Evolutionary conservation across 92 coral and sea anemone species (phyloP), one percentile per base, ranked within the genome.

Genomic region (Scolanthus callimorphus): DNA sequence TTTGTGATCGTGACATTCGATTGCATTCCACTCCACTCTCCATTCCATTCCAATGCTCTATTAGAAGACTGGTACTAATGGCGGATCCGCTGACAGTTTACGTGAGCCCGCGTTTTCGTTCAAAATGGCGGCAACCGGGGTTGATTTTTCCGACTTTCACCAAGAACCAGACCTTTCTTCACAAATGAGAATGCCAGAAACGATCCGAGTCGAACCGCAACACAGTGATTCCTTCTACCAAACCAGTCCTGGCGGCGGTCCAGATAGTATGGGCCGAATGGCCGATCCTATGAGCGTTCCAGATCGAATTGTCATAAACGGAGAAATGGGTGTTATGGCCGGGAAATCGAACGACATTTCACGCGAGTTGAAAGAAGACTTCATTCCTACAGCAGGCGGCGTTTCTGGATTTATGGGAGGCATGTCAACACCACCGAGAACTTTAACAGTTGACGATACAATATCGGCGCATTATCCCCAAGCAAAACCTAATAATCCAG

Each of bases 361-460:
- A 19, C 71, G 85, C 21, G 89, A 70, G 20, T 48, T 84, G 37
- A 73, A 69, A 61, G 91, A 76, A 25, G 82, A 83, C 21, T 58
- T 83, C 27, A 80, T 84, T 34, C 41, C 41, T 34, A 34, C 41
- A 15, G 15, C 15, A 34, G 15, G 15, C 15, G 15, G 8, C 41
- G n/a, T n/a, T 31, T 74, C 60, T 13, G 62, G 70, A 27, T 79
- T 80, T 38, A 67, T 80, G 82, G 90, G 98, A 21, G 85, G 90
- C 27, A 92, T 92, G 98, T 51, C 60, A 12, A 92, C 98, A 29
- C 98, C 98, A 0, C 98, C 98, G 27, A 64, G 98, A 25, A 92
- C 96, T 22, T 53, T 92, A 53, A 92, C 98, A 0, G 96, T 92
- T 11, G 96, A 88, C 59, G 91, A 92, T 39, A 73, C 98, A 31